Evolutionary conservation across 2,888 invertebrate genomes (phyloP), one percentile per base, ranked within the genome.

Genomic region (Macrosiphum euphorbiae): DNA sequence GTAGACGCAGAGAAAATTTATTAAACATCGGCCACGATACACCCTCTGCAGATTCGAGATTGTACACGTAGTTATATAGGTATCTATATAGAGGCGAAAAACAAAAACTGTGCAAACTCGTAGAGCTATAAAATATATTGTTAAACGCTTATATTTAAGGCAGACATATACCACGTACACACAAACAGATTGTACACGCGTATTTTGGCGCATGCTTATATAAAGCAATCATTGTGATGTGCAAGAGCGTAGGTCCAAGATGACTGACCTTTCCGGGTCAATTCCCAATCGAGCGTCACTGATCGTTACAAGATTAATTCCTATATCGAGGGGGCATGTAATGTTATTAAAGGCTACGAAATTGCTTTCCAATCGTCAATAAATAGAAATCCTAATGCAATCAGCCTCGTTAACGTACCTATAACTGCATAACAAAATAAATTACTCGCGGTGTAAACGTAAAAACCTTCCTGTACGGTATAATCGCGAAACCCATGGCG

Each of bases 211-310:
- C 28, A 16, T 52, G 67, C 16, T 61, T 47, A 89, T 91, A 58
- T 41, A 84, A 35, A 35, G 41, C 84, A 41, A 91, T 91, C 52
- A 52, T 52, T 24, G 90, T 52, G 88, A 55, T 28, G 85, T 50
- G 28, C 20, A 90, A 90, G 78, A n/a, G 35, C n/a, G 61, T 90
- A 61, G 11, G 50, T 87, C 26, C 88, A 16, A 61, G 58, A 61
- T 47, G 58, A 61, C 86, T 91, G 86, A 88, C 92, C 92, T 92
- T 92, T 92, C 92, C 87, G 61, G 92, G 92, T 92, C 92, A 52
- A 50, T 88, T 92, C 26, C 92, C 50, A 88, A 92, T 67, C 92
- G 52, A 67, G 50, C 67, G 61, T 61, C 87, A 41, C 35, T 26
- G 41, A 52, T 88, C 92, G 92, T 67, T 61, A 47, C 61, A 50